These are phyloP conservation scores for Dendrocopos noguchii DNA, from an alignment of 2,113 vertebrate genomes.

Conservation along the genomic window DNA sequence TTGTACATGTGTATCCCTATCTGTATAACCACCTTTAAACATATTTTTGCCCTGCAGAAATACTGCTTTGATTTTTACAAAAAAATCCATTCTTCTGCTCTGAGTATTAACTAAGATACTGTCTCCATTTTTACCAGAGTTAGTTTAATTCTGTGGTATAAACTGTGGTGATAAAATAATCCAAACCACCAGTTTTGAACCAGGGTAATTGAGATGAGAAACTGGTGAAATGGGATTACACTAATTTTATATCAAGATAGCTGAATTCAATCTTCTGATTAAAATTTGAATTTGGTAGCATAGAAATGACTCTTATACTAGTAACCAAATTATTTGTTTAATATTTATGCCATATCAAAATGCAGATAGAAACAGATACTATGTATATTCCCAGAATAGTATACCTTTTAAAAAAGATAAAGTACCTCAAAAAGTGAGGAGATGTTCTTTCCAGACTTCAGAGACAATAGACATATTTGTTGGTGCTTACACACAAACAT, in stretches of 20 bases:
- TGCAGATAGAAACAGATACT: background rate
- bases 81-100: background rate
- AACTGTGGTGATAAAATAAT: background rate
- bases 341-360: background rate
- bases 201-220: background rate
- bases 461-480: background rate
- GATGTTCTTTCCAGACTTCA: background rate
- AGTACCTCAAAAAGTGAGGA: background rate
- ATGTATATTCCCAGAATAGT: background rate
- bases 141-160: background rate
- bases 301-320: background rate
- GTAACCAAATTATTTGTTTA: background rate
- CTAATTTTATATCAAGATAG: background rate
- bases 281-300: background rate
- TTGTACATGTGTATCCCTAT: background rate
- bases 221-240: background rate
- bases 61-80: background rate
- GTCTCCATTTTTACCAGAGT: background rate
- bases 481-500: background rate
- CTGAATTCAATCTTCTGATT: background rate
- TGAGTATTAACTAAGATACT: background rate
- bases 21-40: background rate
- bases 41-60: background rate
- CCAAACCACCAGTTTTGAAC: background rate
- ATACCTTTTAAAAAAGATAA: background rate